Conservation (phyloP, 2,888 invertebrate genomes). For the Trichacis sp. region DNA sequence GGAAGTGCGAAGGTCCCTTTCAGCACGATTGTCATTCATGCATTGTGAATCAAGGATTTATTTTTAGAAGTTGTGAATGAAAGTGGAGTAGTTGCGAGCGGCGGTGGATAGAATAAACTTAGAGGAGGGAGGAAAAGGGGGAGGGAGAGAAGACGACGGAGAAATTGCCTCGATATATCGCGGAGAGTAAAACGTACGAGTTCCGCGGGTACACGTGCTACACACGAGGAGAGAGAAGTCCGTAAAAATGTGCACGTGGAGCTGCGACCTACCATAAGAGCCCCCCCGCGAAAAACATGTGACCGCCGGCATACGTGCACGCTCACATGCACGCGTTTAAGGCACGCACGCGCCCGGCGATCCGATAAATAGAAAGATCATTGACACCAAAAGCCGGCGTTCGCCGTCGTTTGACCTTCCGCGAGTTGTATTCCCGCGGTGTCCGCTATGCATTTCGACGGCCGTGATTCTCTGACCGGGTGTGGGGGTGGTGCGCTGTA, state of each 20-base stretch:
- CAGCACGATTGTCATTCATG: slow-evolving; percentile 64
- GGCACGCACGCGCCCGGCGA: slow-evolving; percentile 50
- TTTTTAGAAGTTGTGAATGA: slow-evolving; percentile 66
- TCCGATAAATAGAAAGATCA: slow-evolving; percentile 59
- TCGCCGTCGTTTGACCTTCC: slow-evolving; percentile 1
- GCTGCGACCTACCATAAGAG: slow-evolving; percentile 36
- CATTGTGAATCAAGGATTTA: slow-evolving; percentile 66
- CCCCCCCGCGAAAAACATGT: background rate
- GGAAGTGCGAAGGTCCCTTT: slow-evolving; percentile 39
- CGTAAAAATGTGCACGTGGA: slow-evolving; percentile 28
- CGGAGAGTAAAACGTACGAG: slow-evolving; percentile 54
- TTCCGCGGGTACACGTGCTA: slow-evolving; percentile 45
- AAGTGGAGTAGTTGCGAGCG: slow-evolving; percentile 60
- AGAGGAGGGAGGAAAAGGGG: slow-evolving; percentile 27
- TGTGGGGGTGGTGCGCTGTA: no score
- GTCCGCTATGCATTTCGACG: no score
- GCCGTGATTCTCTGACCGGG: no score
- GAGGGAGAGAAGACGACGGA: slow-evolving; percentile 22
- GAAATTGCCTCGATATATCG: slow-evolving; percentile 51
- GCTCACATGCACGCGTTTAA: slow-evolving; percentile 18
- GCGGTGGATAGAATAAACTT: slow-evolving; percentile 39
- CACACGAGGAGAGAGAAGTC: slow-evolving; percentile 11
- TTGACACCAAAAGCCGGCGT: slow-evolving; percentile 48
- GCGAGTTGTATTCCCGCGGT: no score
- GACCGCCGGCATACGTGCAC: background rate